Evolutionary conservation across 2,113 vertebrate genomes (phyloP).

Genomic region (Tachysurus fulvidraco): DNA sequence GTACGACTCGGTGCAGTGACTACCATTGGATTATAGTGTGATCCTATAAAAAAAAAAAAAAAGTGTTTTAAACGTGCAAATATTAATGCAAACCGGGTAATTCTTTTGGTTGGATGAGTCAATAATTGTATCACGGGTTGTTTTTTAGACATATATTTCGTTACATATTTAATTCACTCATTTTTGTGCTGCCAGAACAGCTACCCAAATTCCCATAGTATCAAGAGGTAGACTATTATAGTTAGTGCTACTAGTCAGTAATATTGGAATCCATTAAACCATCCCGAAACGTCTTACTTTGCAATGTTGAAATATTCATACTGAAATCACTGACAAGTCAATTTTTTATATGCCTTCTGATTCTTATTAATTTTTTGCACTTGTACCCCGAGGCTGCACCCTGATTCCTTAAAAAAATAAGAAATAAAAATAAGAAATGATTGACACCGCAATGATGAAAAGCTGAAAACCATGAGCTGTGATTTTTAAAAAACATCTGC

Average conservation of each 20-base stretch:
- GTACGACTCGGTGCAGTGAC: too few relatives aligned
- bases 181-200: too few relatives aligned
- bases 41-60: not conserved
- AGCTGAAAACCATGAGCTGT: not conserved
- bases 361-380: not conserved
- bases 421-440: conserved; percentile 2
- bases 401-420: not conserved
- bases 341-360: not conserved
- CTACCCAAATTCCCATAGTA: not conserved
- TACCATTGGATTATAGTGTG: not conserved
- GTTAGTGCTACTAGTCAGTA: not conserved
- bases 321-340: not conserved
- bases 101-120: not conserved
- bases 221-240: not conserved
- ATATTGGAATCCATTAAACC: not conserved
- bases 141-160: not conserved
- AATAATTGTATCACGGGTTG: not conserved
- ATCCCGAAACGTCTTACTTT: not conserved
- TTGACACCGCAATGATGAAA: not conserved
- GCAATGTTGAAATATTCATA: not conserved
- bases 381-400: not conserved
- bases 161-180: not conserved
- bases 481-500: not conserved
- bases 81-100: not conserved
- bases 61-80: not conserved